Base-by-base conservation (phyloP, 1,140 invertebrate species). In the Metopolophium dirhodum region DNA sequence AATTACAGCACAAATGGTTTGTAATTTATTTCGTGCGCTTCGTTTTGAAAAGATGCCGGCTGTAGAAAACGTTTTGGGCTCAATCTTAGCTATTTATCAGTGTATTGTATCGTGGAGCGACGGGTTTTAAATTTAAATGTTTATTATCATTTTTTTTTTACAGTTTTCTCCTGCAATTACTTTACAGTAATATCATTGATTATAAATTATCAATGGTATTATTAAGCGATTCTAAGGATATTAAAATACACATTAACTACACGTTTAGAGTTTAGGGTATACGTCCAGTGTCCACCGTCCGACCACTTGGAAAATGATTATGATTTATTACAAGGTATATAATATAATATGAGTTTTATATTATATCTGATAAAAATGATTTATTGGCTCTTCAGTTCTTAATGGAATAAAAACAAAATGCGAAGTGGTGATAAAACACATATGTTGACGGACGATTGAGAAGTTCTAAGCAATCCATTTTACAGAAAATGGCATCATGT, bases 311-410 rank as follows among this genome's bases (percentile, higher is more conserved):
- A 51, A 89, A 54, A 89, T 89, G 51, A 89, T 89, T 89, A 54
- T 54, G n/a, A 54, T 89, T 89, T 54, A 54, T 47, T 37, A 54
- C 47, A 51, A 89, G 18, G 11, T 51, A 54, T 23, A 22, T 37
- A 26, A 22, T 37, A 37, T 37, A 26, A 51, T 51, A 87, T 87
- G 47, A 47, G 45, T 88, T 8, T 88, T 22, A n/a, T 54, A 54
- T 41, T 89, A 51, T 49, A 87, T 87, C 22, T 87, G 86, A 89
- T 89, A 89, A 89, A 89, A 54, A 89, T 89, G 87, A 89, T 89
- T 89, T 89, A 89, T 89, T 37, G 87, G 30, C 8, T 37, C 7
- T 37, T 47, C 7, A 54, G 22, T 14, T 89, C 87, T 54, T 89
- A 89, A 89, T 89, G n/a, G 49, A 54, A 89, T 54, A 54, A 54